A percentile compares a stretch with the other conserved stretches of the same genome.
These are phyloP conservation scores for Leptobrachium ailaonicum DNA, from an alignment of 2,113 vertebrate species.

Conservation along the genomic window DNA sequence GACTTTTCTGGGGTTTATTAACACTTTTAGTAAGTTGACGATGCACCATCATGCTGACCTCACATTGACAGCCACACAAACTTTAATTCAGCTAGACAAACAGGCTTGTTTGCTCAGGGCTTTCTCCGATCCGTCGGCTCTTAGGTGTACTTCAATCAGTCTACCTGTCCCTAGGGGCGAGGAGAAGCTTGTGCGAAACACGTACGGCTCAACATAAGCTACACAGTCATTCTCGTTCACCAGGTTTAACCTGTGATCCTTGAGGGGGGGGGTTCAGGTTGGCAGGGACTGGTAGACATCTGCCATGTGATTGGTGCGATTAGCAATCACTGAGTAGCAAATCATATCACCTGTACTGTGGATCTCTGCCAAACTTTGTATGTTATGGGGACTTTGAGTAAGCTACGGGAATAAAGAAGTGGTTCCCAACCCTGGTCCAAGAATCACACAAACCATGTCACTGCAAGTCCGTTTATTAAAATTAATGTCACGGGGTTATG, in stretches of 20 bases:
- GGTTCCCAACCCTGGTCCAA: too few relatives aligned
- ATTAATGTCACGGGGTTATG: too few relatives aligned
- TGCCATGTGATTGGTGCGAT: neutral
- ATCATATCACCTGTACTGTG: too few relatives aligned
- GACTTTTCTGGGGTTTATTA: conserved; percentile 10
- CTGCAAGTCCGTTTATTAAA: too few relatives aligned
- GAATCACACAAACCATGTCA: too few relatives aligned
- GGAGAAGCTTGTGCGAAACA: conserved; percentile 53
- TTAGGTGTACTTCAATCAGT: conserved; percentile 49
- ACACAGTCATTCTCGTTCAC: conserved; percentile 53
- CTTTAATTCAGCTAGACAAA: conserved; percentile 58
- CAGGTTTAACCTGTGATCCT: conserved; percentile 60
- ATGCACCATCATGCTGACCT: conserved; percentile 21
- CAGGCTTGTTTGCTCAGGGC: conserved; percentile 56
- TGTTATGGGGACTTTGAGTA: too few relatives aligned
- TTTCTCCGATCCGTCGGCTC: conserved; percentile 55
- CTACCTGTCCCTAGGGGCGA: conserved; percentile 53
- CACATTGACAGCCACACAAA: conserved; percentile 55
- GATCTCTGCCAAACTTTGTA: too few relatives aligned
- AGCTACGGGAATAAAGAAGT: too few relatives aligned
- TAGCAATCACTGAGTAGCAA: too few relatives aligned
- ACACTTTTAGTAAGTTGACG: conserved; percentile 7
- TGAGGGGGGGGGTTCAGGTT: neutral
- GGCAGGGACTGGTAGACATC: neutral
- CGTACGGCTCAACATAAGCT: conserved; percentile 53